These are phyloP conservation scores for Colletes gigas DNA, from an alignment of 1,140 invertebrate species.

Conservation along the genomic window DNA sequence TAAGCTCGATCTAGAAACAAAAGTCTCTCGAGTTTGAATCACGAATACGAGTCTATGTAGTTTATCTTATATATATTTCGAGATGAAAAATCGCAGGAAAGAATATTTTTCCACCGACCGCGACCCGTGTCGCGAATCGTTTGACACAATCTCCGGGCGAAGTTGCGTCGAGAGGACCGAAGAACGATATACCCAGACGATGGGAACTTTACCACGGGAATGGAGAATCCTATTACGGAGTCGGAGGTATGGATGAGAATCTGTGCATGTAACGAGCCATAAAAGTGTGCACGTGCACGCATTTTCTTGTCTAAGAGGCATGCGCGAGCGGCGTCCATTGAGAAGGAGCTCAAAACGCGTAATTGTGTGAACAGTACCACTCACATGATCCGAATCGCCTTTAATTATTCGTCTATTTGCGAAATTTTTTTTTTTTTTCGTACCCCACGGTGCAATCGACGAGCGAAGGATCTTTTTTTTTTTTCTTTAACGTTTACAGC, in stretches of 20 bases:
- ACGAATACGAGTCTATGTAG: no score
- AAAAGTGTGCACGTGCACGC: constrained; percentile 1
- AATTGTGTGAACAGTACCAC: constrained; percentile 76
- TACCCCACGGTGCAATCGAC: constrained; percentile 5
- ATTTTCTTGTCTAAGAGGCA: constrained; percentile 49
- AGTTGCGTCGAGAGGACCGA: constrained; percentile 54
- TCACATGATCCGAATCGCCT: constrained; percentile 72
- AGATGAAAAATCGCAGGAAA: no score
- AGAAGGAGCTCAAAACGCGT: constrained; percentile 63
- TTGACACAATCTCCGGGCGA: constrained; percentile 68
- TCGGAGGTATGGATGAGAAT: constrained; percentile 28
- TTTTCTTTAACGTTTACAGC: neutral
- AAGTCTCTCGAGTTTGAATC: no score
- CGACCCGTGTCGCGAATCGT: constrained; percentile 62
- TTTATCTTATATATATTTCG: no score
- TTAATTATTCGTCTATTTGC: constrained; percentile 69
- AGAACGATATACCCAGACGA: constrained; percentile 55
- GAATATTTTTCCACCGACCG: constrained; percentile 5
- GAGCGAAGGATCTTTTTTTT: neutral
- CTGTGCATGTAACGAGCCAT: neutral
- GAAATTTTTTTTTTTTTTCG: constrained; percentile 59
- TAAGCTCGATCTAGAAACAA: no score
- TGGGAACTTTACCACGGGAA: constrained; percentile 78
- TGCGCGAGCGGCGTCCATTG: constrained; percentile 66
- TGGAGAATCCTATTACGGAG: constrained; percentile 65